Conservation (phyloP, 2,797 vertebrate genomes). For the Syngnathus acus region DNA sequence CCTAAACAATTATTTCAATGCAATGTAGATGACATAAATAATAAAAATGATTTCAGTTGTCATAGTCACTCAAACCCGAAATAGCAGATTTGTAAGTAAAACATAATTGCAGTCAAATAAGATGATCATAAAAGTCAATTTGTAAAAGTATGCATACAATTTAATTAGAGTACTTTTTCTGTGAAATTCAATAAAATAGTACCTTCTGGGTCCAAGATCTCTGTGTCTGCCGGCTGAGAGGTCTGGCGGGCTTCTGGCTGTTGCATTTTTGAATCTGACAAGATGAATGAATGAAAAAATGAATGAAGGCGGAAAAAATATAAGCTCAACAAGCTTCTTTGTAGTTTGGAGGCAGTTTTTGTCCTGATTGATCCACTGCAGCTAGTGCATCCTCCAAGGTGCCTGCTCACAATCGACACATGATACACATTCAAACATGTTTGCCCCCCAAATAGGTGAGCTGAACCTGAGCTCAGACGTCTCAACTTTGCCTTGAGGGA, state of each 20-base stretch:
- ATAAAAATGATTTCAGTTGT: no score
- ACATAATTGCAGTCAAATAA: no score
- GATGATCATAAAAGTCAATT: no score
- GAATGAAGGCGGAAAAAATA: background rate
- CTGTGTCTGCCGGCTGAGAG: constrained; percentile 31
- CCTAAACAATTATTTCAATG: no score
- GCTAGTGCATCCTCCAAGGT: constrained; percentile 16
- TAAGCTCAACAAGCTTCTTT: background rate
- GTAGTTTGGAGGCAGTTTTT: background rate
- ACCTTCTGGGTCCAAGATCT: constrained; percentile 51
- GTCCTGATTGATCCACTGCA: constrained; percentile 22
- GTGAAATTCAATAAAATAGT: constrained; percentile 1
- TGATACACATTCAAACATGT: constrained; percentile 14
- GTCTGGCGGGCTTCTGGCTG: constrained; percentile 47
- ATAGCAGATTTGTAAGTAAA: no score
- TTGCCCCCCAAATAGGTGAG: background rate
- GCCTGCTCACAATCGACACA: constrained; percentile 2
- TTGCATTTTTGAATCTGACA: constrained; percentile 48
- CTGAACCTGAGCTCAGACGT: constrained; percentile 16
- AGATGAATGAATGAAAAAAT: constrained; percentile 6
- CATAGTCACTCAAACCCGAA: no score
- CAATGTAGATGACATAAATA: no score
- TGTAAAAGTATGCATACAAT: no score
- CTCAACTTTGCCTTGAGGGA: constrained; percentile 30
- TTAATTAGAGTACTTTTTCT: background rate